Evolutionary conservation across 1,140 invertebrate species (phyloP).

Genomic region (Pachyrhynchus sulphureomaculatus): DNA sequence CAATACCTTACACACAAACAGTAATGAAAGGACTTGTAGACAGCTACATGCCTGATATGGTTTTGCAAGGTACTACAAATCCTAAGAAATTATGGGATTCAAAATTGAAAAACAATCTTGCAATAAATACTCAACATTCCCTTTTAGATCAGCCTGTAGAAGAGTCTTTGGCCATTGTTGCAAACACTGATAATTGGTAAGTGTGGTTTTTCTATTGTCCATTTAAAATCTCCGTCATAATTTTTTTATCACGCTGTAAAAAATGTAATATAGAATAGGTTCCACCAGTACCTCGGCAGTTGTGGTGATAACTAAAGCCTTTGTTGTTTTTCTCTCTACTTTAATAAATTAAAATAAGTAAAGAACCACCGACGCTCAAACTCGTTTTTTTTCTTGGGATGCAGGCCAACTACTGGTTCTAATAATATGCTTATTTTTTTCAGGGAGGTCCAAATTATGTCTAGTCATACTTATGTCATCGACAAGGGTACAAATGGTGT

Average conservation of each 20-base stretch:
- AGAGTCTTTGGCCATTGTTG: conserved; percentile 81
- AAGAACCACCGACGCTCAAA: too few relatives aligned
- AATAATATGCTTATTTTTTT: too few relatives aligned
- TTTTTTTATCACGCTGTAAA: too few relatives aligned
- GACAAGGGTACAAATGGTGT: conserved; percentile 51
- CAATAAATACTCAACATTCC: conserved; percentile 60
- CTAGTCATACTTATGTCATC: conserved; percentile 56
- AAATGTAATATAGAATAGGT: too few relatives aligned
- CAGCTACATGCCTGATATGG: conserved; percentile 76
- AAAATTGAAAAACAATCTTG: conserved; percentile 56
- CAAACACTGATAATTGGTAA: conserved; percentile 82
- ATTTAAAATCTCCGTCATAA: too few relatives aligned
- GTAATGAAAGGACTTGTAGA: conserved; percentile 51
- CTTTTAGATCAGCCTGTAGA: conserved; percentile 67
- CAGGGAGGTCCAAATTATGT: conserved; percentile 58
- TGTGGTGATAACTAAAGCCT: too few relatives aligned
- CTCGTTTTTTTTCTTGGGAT: too few relatives aligned
- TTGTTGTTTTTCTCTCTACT: too few relatives aligned
- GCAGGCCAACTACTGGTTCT: too few relatives aligned
- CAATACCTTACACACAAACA: conserved; percentile 15
- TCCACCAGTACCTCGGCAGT: too few relatives aligned
- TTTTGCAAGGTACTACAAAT: conserved; percentile 62
- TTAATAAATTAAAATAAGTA: too few relatives aligned
- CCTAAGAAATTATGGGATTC: conserved; percentile 56
- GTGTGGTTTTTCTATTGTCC: conserved; percentile 43